Evolutionary conservation across 2,113 vertebrate species (phyloP).

Genomic region (Carassius auratus): DNA sequence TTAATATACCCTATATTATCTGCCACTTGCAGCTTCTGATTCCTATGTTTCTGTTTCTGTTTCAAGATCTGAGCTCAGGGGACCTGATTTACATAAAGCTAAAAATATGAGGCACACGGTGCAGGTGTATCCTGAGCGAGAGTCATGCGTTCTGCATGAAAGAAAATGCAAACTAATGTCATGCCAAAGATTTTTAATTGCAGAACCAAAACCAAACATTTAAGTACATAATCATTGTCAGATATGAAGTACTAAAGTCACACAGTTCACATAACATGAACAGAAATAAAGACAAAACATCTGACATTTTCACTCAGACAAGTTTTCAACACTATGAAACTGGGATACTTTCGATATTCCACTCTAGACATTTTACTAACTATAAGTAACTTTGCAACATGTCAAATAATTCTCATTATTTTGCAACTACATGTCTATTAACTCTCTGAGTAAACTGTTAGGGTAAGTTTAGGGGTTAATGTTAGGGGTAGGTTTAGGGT

Average conservation of each 20-base stretch:
- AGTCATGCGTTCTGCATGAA: not conserved
- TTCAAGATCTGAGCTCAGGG: not conserved
- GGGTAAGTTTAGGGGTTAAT: too few relatives aligned
- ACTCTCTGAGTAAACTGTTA: too few relatives aligned
- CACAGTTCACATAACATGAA: not conserved
- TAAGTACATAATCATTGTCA: not conserved
- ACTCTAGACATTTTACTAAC: too few relatives aligned
- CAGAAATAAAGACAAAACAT: not conserved
- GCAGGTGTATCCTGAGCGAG: constrained; percentile 36
- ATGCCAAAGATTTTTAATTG: not conserved
- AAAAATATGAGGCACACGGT: not conserved
- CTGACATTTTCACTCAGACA: not conserved
- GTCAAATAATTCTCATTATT: too few relatives aligned
- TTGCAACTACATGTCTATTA: too few relatives aligned
- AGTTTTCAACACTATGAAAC: not conserved
- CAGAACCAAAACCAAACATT: not conserved
- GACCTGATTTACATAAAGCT: constrained; percentile 25
- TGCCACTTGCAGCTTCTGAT: not conserved
- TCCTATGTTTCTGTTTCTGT: not conserved
- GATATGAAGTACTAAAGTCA: not conserved
- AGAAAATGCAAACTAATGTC: not conserved
- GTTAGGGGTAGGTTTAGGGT: too few relatives aligned
- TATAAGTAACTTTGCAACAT: too few relatives aligned
- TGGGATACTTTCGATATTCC: not conserved
- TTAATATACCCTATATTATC: not conserved